Conservation (phyloP, 1,140 invertebrate genomes). For the Asbolus verrucosus region DNA sequence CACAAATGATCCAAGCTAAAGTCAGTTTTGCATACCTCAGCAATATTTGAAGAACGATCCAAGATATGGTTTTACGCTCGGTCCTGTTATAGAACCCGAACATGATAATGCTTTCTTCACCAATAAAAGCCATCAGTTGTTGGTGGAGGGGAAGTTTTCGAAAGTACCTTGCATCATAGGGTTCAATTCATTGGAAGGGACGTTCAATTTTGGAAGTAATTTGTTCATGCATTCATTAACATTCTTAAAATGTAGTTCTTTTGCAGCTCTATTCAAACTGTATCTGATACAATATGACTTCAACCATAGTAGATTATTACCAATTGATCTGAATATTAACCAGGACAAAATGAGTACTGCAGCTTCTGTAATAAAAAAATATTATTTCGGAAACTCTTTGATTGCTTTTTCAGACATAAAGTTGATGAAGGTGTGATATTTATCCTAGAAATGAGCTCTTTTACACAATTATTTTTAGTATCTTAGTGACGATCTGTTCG, state of each 20-base stretch:
- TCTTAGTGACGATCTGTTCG: constrained; percentile 26
- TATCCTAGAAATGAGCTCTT: too few species aligned
- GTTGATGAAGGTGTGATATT: constrained; percentile 14
- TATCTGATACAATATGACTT: constrained; percentile 41
- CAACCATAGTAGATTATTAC: constrained; percentile 33
- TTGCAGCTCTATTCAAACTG: constrained; percentile 35
- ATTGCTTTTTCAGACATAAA: constrained; percentile 12
- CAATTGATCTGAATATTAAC: constrained; percentile 33
- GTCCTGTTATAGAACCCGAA: constrained; percentile 54
- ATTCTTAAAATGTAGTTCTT: too few species aligned
- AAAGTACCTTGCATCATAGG: constrained; percentile 59
- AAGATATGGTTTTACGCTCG: constrained; percentile 45
- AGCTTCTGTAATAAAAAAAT: constrained; percentile 9
- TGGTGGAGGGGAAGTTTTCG: constrained; percentile 55
- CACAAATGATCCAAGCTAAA: neutral
- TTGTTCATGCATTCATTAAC: too few species aligned
- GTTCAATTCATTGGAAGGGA: constrained; percentile 52
- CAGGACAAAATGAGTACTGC: neutral
- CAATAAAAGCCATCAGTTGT: constrained; percentile 55
- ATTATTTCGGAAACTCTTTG: constrained; percentile 32
- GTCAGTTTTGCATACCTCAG: neutral
- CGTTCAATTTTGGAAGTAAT: constrained; percentile 27
- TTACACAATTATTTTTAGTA: too few species aligned
- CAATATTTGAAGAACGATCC: constrained; percentile 12
- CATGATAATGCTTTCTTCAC: constrained; percentile 57